phyloP scores from a whole-genome alignment of 2,113 vertebrate species.

The Lamprotornis superbus region DNA sequence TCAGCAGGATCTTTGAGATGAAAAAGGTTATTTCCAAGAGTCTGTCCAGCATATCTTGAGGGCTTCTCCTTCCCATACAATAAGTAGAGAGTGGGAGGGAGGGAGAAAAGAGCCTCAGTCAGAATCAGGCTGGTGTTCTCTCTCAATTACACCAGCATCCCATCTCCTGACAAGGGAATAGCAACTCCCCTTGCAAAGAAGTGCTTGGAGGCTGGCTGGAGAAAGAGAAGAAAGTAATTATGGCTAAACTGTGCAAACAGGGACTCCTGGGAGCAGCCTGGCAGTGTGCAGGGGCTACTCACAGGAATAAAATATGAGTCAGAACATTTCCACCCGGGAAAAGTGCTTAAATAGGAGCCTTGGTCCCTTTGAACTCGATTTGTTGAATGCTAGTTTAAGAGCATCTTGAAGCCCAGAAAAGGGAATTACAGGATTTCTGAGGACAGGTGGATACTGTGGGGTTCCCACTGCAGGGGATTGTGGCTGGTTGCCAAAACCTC shows the following conservation, averaged over 20 bases:
- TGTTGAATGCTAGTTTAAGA: neutral
- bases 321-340: neutral
- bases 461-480: accelerated
- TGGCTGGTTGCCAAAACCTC: neutral
- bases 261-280: neutral
- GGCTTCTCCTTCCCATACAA: slow-evolving; percentile 45
- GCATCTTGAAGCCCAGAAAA: neutral
- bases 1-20: slow-evolving; percentile 59
- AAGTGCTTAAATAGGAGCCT: neutral
- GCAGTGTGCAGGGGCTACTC: neutral
- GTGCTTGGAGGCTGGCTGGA: neutral
- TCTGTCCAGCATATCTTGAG: slow-evolving; percentile 58
- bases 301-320: neutral
- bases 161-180: slow-evolving; percentile 30
- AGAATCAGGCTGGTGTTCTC: neutral
- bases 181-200: slow-evolving; percentile 21
- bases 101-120: neutral
- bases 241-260: slow-evolving; percentile 18
- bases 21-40: slow-evolving; percentile 65
- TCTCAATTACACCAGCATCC: slow-evolving; percentile 40
- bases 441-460: neutral
- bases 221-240: slow-evolving; percentile 49
- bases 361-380: neutral
- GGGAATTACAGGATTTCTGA: neutral
- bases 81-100: neutral